Percentiles rank a stretch among this genome's conserved stretches.
These are phyloP conservation scores for Lithobates sylvaticus DNA, from an alignment of 2,797 vertebrate genomes.

Conservation along the genomic window DNA sequence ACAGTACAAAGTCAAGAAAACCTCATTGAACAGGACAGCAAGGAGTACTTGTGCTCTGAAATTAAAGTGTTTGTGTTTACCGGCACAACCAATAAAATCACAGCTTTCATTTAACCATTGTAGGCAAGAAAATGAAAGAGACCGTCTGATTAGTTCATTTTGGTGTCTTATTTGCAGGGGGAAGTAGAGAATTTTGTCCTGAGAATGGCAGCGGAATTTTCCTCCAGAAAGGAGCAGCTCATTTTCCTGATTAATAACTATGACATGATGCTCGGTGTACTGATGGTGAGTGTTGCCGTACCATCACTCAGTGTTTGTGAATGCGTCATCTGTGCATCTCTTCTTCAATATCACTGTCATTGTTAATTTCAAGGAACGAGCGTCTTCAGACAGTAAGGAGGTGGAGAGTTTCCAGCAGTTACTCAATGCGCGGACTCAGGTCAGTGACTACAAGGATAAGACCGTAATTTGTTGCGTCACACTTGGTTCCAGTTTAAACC, in stretches of 20 bases:
- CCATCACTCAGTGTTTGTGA: too few species aligned
- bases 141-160: too few species aligned
- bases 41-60: too few species aligned
- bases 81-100: too few species aligned
- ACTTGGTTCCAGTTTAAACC: too few species aligned
- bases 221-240: constrained; percentile 91
- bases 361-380: constrained; percentile 81
- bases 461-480: too few species aligned
- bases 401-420: constrained; percentile 94
- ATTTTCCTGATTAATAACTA: constrained; percentile 97
- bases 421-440: constrained; percentile 88
- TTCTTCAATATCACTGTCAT: neutral
- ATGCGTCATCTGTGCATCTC: neutral
- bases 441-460: constrained; percentile 56
- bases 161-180: constrained; percentile 71
- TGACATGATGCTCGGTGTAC: constrained; percentile 92
- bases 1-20: too few species aligned
- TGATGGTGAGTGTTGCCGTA: constrained; percentile 78
- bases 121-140: too few species aligned
- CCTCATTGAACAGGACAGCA: too few species aligned
- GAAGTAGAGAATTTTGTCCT: constrained; percentile 95
- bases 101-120: too few species aligned
- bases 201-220: constrained; percentile 94
- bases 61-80: too few species aligned
- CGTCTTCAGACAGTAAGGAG: constrained; percentile 93